These are phyloP conservation scores for Drosophila robusta DNA, from an alignment of 2,888 invertebrate species.

Conservation along the genomic window DNA sequence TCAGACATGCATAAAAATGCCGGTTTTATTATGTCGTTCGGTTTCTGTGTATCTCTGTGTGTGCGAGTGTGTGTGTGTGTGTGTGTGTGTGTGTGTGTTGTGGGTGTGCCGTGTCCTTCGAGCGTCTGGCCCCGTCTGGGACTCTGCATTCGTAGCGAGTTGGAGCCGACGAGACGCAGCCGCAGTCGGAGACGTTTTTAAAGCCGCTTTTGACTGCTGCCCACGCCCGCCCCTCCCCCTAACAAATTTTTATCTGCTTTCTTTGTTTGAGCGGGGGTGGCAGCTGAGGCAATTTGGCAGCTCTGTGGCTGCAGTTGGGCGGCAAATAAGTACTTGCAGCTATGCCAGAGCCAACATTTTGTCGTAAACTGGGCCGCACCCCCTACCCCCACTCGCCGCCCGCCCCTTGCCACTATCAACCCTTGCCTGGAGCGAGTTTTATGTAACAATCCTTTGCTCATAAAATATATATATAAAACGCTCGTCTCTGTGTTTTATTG, in stretches of 20 bases:
- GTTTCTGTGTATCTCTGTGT: conserved; percentile 31
- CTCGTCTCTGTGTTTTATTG: conserved; percentile 57
- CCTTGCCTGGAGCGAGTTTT: conserved; percentile 66
- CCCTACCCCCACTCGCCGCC: background rate
- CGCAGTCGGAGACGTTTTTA: conserved; percentile 50
- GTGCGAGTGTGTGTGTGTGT: conserved; percentile 43
- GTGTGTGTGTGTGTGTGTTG: conserved; percentile 19
- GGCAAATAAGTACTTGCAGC: conserved; percentile 45
- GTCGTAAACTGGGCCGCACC: conserved; percentile 55
- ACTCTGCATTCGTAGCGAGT: conserved; percentile 36
- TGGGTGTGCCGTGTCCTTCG: conserved; percentile 62
- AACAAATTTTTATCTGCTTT: conserved; percentile 32
- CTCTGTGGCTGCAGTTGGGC: conserved; percentile 37
- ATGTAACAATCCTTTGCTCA: conserved; percentile 69
- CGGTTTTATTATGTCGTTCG: conserved; percentile 80
- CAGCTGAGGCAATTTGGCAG: conserved; percentile 60
- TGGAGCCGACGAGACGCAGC: conserved; percentile 37
- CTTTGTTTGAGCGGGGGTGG: conserved; percentile 19
- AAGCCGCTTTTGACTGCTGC: conserved; percentile 30
- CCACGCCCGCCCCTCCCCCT: background rate
- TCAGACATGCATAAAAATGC: conserved; percentile 81
- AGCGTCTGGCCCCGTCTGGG: conserved; percentile 57
- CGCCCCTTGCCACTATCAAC: conserved; percentile 28
- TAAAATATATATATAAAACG: conserved; percentile 62
- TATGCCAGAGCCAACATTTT: conserved; percentile 34